phyloP scores from a whole-genome alignment of 2,797 vertebrate species.

The Etheostoma nigrum region DNA sequence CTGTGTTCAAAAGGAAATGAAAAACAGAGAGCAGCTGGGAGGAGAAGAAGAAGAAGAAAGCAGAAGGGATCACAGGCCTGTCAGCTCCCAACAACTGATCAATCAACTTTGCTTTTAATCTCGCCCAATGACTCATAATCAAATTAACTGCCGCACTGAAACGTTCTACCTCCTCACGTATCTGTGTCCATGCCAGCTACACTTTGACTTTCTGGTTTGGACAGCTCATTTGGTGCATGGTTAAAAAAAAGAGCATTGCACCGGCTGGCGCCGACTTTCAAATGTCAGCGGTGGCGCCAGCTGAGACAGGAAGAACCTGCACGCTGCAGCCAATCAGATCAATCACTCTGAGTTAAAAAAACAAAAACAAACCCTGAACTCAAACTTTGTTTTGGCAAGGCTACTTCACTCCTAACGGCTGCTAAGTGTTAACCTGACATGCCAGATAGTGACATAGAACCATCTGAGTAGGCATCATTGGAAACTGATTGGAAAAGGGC shows the following conservation, averaged over 20 bases:
- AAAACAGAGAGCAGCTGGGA: constrained; percentile 9
- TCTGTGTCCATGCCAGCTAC: constrained; percentile 23
- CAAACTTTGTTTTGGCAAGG: neutral
- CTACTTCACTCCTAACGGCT: neutral
- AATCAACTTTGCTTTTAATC: constrained; percentile 85
- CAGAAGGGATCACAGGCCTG: constrained; percentile 13
- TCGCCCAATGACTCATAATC: constrained; percentile 80
- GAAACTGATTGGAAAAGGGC: too few relatives aligned
- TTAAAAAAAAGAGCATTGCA: constrained; percentile 34
- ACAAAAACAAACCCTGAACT: constrained; percentile 22
- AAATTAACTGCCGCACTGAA: constrained; percentile 64
- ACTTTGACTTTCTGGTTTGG: constrained; percentile 32
- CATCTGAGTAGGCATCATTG: too few relatives aligned
- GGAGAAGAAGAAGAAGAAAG: neutral
- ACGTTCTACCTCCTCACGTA: neutral
- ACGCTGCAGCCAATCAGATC: constrained; percentile 24
- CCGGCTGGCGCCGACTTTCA: constrained; percentile 22
- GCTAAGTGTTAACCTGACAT: neutral
- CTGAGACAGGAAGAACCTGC: constrained; percentile 22
- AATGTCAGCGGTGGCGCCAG: constrained; percentile 46
- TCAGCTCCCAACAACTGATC: constrained; percentile 71
- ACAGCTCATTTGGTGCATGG: constrained; percentile 29
- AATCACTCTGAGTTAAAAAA: constrained; percentile 35
- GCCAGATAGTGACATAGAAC: too few relatives aligned
- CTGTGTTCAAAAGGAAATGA: constrained; percentile 16